Evolutionary conservation across 2,797 vertebrate species (phyloP), one percentile per base, ranked within the genome.

Genomic region (Orientallactaga sibirica): DNA sequence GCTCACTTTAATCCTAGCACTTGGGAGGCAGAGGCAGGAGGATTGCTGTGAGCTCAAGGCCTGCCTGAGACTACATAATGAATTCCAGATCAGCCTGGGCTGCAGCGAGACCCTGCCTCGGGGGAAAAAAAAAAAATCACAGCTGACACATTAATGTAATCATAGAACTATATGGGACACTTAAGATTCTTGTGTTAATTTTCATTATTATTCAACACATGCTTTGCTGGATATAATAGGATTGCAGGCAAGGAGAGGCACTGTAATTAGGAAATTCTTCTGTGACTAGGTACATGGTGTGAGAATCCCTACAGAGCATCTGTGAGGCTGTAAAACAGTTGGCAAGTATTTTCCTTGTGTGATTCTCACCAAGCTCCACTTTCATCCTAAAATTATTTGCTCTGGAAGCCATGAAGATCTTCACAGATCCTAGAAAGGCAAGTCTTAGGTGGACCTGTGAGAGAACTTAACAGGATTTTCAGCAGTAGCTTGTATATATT

Each of bases 341-440:
- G 29, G 61, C 22, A 68, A 61, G 9, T 76, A 37, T 70, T 62
- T 73, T 62, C 68, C n/a, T 71, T n/a, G 33, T 16, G 58, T 86
- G 64, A 76, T 76, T 94, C 10, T 80, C 27, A 81, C 76, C 41
- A 71, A 75, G 86, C 73, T 79, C 22, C 29, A 79, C 22, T 76
- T 33, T 27, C 74, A 0, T 91, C 18, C 24, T 68, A 78, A 90
- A 22, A 70, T 95, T 95, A 82, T 95, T 92, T 80, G 67, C 22
- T 66, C 19, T 11, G 41, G 67, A 55, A 93, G 87, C 71, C 22
- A 41, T 67, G 33, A 64, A 92, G 43, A 91, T 90, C n/a, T 24
- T 52, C 71, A 88, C 18, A 74, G 70, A 3, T 62, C 15, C 73
- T 71, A 89, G 52, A 79, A 64, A 90, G 16, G 80, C 19, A 75